Conservation (phyloP, 2,888 invertebrate genomes). For the Sarcophaga caerulescens region DNA sequence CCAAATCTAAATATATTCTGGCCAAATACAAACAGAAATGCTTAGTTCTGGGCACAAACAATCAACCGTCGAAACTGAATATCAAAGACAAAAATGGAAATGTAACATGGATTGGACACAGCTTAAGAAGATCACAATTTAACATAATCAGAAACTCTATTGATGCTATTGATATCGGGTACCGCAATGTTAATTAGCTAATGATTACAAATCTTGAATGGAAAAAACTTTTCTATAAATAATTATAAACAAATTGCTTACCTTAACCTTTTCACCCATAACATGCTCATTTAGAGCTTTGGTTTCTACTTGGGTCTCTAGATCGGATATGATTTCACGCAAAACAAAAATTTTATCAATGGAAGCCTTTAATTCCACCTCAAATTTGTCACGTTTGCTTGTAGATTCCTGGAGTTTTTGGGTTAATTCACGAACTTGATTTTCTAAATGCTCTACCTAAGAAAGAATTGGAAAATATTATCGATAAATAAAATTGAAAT, state of each 20-base stretch:
- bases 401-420: conserved; percentile 84
- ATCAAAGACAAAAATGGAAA: no score
- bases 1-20: no score
- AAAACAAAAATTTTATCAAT: conserved; percentile 88
- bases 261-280: conserved; percentile 82
- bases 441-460: conserved; percentile 90
- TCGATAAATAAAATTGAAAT: conserved; percentile 3
- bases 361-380: conserved; percentile 88
- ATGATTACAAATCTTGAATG: no score
- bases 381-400: conserved; percentile 84
- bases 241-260: conserved; percentile 45
- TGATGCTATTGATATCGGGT: no score
- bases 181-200: no score
- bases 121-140: no score
- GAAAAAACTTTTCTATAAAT: no score
- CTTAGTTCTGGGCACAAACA: no score
- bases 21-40: no score
- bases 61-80: no score
- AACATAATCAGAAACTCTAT: no score
- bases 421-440: conserved; percentile 87
- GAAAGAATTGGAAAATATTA: conserved; percentile 36
- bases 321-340: conserved; percentile 88
- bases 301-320: conserved; percentile 88
- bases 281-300: conserved; percentile 86
- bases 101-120: no score